A percentile compares a stretch with the other conserved stretches of the same genome.
These are phyloP conservation scores for Actinia tenebrosa DNA, from an alignment of 64 coral and sea anemone genomes.

Conservation along the genomic window DNA sequence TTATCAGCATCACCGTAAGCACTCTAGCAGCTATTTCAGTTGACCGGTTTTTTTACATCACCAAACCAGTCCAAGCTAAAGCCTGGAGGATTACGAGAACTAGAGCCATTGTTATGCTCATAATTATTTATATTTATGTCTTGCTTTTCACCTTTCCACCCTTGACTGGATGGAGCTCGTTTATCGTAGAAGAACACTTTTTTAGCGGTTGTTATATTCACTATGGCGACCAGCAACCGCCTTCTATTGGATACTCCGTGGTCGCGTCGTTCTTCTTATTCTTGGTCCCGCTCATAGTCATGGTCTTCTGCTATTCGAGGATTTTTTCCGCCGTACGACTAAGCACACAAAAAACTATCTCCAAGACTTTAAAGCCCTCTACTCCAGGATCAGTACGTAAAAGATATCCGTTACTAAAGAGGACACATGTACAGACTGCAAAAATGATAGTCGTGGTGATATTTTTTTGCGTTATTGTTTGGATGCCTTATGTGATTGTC, in stretches of 20 bases:
- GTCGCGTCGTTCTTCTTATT: conserved; percentile 66
- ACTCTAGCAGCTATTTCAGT: conserved; percentile 81
- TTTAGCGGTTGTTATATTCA: conserved; percentile 87
- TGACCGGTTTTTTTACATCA: conserved; percentile 85
- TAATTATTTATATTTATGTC: conserved; percentile 66
- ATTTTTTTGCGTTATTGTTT: conserved; percentile 90
- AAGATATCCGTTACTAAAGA: conserved; percentile 64
- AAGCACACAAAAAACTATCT: conserved; percentile 67
- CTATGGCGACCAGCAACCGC: conserved; percentile 69
- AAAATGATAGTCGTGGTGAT: conserved; percentile 92
- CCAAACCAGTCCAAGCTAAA: conserved; percentile 54
- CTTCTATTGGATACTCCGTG: conserved; percentile 72
- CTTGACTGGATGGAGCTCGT: conserved; percentile 67
- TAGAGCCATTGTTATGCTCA: conserved; percentile 50
- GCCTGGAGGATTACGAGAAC: conserved; percentile 50
- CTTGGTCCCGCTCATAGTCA: conserved; percentile 55
- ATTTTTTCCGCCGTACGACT: conserved; percentile 71
- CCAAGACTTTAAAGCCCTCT: conserved; percentile 30
- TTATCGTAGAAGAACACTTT: conserved; percentile 55
- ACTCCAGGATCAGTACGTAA: conserved; percentile 33
- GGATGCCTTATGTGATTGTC: conserved; percentile 76
- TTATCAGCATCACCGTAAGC: conserved; percentile 75
- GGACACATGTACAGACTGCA: conserved; percentile 87
- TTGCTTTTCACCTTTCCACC: conserved; percentile 79
- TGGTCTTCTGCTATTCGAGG: conserved; percentile 80